Conservation (phyloP, 2,888 invertebrate genomes). For the Noctua pronuba region DNA sequence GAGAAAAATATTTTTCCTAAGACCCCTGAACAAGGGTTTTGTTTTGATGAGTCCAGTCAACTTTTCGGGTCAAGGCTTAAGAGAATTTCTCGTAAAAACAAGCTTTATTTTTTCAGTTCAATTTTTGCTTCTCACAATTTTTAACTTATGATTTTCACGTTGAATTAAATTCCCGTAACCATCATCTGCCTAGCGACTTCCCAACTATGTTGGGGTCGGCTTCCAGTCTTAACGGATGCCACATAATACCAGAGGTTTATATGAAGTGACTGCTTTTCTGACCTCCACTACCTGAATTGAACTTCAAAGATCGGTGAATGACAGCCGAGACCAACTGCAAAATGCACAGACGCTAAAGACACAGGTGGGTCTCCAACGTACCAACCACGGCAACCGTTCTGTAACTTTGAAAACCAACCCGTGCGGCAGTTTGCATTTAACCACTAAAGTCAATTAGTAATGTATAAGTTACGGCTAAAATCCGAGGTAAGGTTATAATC, state of each 20-base stretch:
- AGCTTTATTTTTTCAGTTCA: conserved; percentile 24
- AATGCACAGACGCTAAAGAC: neutral
- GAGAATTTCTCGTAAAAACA: conserved; percentile 45
- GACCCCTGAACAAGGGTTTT: conserved; percentile 27
- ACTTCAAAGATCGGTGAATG: neutral
- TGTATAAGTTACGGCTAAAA: too few species aligned
- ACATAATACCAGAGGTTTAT: neutral
- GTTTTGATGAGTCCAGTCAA: conserved; percentile 46
- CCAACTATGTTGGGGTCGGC: too few species aligned
- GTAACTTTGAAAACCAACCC: neutral
- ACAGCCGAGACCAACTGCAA: neutral
- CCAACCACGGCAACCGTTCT: neutral
- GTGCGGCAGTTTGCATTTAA: neutral
- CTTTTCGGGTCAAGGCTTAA: conserved; percentile 41
- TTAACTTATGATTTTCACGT: neutral
- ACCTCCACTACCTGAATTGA: neutral
- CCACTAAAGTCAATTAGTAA: neutral
- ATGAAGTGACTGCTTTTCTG: neutral
- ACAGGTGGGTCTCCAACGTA: neutral
- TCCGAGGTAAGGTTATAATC: too few species aligned
- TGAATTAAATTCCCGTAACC: conserved; percentile 1
- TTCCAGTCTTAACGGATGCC: neutral
- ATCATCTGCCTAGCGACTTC: neutral
- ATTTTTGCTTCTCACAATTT: conserved; percentile 4
- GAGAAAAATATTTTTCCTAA: conserved; percentile 53